phyloP scores from a whole-genome alignment of 2,888 invertebrate genomes.

The Spisula subtruncata region DNA sequence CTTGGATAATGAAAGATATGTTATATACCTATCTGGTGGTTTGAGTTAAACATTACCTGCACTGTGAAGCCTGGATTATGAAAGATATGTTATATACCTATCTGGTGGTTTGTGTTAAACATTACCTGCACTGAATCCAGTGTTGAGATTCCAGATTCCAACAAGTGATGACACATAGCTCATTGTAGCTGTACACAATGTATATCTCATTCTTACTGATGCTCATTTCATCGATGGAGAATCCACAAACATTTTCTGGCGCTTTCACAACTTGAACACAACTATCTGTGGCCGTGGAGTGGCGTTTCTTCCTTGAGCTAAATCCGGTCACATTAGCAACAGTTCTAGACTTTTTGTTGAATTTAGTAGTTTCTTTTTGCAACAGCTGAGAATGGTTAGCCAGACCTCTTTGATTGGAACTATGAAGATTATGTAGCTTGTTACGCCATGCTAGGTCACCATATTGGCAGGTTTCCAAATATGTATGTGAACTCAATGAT shows the following conservation, averaged over 20 bases:
- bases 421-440: constrained; percentile 55
- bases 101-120: background rate
- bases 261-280: constrained; percentile 34
- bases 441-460: constrained; percentile 75
- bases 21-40: too few relatives aligned
- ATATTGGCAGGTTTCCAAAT: constrained; percentile 66
- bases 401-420: background rate
- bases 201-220: constrained; percentile 46
- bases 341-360: background rate
- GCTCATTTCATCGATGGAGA: constrained; percentile 58
- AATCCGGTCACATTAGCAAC: constrained; percentile 65
- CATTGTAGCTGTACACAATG: constrained; percentile 64
- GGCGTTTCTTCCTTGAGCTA: constrained; percentile 24
- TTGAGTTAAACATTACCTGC: too few relatives aligned
- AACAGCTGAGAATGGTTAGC: background rate
- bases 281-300: background rate
- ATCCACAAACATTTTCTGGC: constrained; percentile 60
- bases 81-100: too few relatives aligned
- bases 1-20: too few relatives aligned
- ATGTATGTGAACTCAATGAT: background rate
- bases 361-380: constrained; percentile 4
- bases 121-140: constrained; percentile 64
- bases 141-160: constrained; percentile 52
- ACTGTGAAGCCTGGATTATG: too few relatives aligned
- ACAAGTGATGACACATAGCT: constrained; percentile 56